Conservation (phyloP, 2,113 vertebrate genomes). For the Atrichornis clamosus region DNA sequence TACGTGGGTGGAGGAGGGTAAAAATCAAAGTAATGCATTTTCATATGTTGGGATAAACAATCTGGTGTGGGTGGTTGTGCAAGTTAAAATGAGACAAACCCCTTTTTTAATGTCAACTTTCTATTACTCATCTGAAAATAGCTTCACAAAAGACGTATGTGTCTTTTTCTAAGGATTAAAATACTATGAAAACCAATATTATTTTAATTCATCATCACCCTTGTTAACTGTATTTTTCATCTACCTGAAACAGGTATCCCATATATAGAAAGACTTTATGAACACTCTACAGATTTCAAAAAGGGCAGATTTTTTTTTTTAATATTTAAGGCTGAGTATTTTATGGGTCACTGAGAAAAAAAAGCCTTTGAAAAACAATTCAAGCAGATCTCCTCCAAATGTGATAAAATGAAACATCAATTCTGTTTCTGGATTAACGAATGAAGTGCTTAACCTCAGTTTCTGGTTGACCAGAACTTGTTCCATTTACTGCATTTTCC, state of each 20-base stretch:
- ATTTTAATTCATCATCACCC: not conserved
- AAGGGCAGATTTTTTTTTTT: not conserved
- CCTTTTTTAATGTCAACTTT: not conserved
- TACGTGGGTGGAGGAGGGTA: not conserved
- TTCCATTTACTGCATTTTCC: not conserved
- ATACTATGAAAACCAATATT: not conserved
- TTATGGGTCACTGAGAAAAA: not conserved
- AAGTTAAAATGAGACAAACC: not conserved
- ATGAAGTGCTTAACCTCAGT: not conserved
- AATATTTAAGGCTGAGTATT: not conserved
- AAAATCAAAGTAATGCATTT: conserved; percentile 30
- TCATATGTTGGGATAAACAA: conserved; percentile 41
- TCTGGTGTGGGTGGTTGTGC: not conserved
- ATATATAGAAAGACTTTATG: not conserved
- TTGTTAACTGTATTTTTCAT: not conserved
- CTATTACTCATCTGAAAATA: not conserved
- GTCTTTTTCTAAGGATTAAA: not conserved
- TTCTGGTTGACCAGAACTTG: not conserved
- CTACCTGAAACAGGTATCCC: not conserved
- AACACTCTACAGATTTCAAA: not conserved
- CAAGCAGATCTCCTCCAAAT: not conserved
- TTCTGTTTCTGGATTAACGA: not conserved
- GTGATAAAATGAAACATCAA: not conserved
- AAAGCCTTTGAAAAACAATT: not conserved
- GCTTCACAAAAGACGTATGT: not conserved